These are phyloP conservation scores for Lepeophtheirus salmonis DNA, from an alignment of 1,140 invertebrate genomes.

Conservation along the genomic window DNA sequence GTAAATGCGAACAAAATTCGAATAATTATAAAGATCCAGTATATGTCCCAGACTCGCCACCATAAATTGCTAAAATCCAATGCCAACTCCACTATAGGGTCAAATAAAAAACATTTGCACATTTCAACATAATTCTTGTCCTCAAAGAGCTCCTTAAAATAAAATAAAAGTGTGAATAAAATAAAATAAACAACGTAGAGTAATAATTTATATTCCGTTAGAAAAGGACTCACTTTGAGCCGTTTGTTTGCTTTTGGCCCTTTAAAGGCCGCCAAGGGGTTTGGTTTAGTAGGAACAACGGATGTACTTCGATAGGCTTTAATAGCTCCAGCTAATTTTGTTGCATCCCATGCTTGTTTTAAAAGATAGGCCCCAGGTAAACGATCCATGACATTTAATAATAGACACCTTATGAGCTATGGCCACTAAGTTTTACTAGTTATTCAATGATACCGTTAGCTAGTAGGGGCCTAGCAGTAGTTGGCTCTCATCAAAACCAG, in stretches of 20 bases:
- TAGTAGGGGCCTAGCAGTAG: too few relatives aligned
- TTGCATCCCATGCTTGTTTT: background rate
- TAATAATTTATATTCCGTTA: too few relatives aligned
- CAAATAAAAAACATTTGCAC: background rate
- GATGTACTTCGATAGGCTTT: background rate
- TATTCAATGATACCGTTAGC: too few relatives aligned
- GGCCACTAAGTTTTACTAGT: too few relatives aligned
- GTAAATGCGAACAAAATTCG: background rate
- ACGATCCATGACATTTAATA: too few relatives aligned
- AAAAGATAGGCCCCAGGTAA: background rate
- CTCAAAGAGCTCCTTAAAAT: background rate
- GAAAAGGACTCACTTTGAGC: background rate
- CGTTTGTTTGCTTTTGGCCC: background rate
- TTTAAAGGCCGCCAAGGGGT: background rate
- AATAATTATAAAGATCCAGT: constrained; percentile 14
- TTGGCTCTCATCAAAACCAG: too few relatives aligned
- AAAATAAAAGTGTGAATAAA: too few relatives aligned
- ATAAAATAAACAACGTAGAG: too few relatives aligned
- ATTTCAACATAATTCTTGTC: background rate
- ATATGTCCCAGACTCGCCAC: constrained; percentile 17
- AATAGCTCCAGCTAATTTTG: background rate
- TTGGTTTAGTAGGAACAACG: background rate
- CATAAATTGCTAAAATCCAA: constrained; percentile 20
- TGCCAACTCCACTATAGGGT: background rate
- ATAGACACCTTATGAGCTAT: too few relatives aligned